Conservation (phyloP, 2,113 vertebrate species). For the Tricholaema leucomelas region DNA sequence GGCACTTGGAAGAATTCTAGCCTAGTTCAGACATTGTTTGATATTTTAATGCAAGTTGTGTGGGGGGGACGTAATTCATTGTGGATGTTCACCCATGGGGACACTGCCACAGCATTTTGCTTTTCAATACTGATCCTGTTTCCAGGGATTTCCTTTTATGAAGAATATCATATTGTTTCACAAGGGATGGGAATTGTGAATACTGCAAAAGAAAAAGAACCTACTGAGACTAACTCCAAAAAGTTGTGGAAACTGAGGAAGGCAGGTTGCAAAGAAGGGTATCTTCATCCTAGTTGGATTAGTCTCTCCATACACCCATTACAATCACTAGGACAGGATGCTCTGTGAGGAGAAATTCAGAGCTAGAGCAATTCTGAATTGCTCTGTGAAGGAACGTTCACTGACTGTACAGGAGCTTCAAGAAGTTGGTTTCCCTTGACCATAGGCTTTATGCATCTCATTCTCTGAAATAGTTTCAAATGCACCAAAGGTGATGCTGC, state of each 20-base stretch:
- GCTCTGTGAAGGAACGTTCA: background rate
- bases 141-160: background rate
- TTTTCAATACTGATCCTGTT: background rate
- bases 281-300: background rate
- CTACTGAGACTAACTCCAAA: background rate
- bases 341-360: background rate
- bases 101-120: background rate
- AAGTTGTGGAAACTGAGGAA: background rate
- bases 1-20: background rate
- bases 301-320: background rate
- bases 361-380: background rate
- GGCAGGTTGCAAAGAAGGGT: background rate
- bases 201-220: background rate
- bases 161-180: background rate
- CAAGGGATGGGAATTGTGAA: background rate
- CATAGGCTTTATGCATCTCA: background rate
- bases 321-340: background rate
- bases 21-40: background rate
- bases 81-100: background rate
- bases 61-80: background rate
- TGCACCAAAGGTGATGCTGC: background rate
- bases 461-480: background rate
- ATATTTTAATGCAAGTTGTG: background rate
- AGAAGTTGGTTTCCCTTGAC: background rate
- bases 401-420: background rate